Evolutionary conservation across 2,113 vertebrate genomes (phyloP), one percentile per base, ranked within the genome.

Genomic region (Camarhynchus parvulus): DNA sequence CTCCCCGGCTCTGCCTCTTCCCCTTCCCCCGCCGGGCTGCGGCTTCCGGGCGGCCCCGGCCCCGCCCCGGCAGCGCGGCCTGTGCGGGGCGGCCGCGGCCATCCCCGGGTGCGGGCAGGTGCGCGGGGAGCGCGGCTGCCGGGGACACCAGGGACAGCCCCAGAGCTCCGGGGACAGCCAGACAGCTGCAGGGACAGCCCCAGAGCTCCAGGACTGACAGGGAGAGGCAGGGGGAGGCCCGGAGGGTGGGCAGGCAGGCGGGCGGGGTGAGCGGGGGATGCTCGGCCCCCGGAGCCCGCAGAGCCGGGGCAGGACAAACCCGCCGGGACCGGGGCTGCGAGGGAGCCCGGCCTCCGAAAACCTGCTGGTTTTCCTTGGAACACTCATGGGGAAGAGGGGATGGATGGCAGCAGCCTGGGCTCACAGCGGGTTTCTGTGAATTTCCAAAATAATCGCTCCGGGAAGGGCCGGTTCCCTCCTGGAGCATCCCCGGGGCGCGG

Each of bases 401-500:
- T 13, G 23, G 28, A 11, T 30, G 69, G 63, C 49, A 66, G 80
- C 44, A 11, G 33, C 8, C 3, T 6, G 33, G 8, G 25, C 13
- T 33, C 16, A 2, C 11, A 0, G 16, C 24, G 7, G 13, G 2
- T 37, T 15, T 5, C 13, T 0, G 0, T 35, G 15, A 3, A 46
- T 15, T 2, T 0, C 7, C 7, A 0, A 3, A 46, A 10, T 10
- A 2, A 11, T 5, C 1, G 15, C 16, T 5, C 2, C 9, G 44
- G 42, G 56, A 4, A 21, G 16, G 50, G 67, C 14, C 16, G 35
- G 49, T 5, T 33, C 4, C 3, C 12, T 15, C 22, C 4, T 1
- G 50, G 21, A 27, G 35, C 42, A 0, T 4, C 9, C 15, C 41
- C 41, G 22, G 27, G 23, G 5, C 16, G 35, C 23, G 8, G 37